phyloP scores from a whole-genome alignment of 2,888 invertebrate species.

The Pseudeuparius sepicola region DNA sequence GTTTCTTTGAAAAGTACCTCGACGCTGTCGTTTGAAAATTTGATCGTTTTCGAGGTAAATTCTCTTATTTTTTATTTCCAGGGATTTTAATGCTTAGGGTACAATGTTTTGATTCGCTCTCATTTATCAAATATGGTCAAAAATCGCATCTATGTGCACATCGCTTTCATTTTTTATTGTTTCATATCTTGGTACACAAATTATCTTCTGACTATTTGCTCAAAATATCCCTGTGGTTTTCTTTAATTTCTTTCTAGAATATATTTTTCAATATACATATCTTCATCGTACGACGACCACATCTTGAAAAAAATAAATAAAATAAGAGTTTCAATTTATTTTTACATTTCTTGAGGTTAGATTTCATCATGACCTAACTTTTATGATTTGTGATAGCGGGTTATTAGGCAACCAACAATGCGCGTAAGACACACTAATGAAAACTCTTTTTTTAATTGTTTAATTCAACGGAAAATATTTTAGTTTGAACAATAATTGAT shows the following conservation, averaged over 20 bases:
- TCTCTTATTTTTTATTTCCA: slow-evolving; percentile 50
- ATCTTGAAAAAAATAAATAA: slow-evolving; percentile 36
- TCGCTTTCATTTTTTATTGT: slow-evolving; percentile 46
- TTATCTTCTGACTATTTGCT: slow-evolving; percentile 47
- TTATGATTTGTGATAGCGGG: too few species aligned
- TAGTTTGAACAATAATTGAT: too few species aligned
- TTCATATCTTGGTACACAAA: slow-evolving; percentile 67
- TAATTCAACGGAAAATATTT: too few species aligned
- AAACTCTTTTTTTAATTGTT: too few species aligned
- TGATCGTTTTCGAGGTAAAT: slow-evolving; percentile 47
- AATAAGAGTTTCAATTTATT: slow-evolving; percentile 1
- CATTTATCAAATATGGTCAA: slow-evolving; percentile 66
- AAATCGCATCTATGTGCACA: slow-evolving; percentile 57
- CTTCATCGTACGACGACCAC: slow-evolving; percentile 71
- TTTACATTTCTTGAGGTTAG: too few species aligned
- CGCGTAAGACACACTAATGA: too few species aligned
- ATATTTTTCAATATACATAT: slow-evolving; percentile 66
- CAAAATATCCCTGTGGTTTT: slow-evolving; percentile 49
- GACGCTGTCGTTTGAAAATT: slow-evolving; percentile 42
- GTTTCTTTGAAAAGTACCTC: slow-evolving; percentile 77
- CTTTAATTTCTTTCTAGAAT: slow-evolving; percentile 60
- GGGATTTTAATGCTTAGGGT: slow-evolving; percentile 58
- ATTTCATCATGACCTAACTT: too few species aligned
- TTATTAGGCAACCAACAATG: too few species aligned
- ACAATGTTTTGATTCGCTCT: slow-evolving; percentile 45